Base-by-base conservation (phyloP, 2,113 vertebrate genomes). In the Calonectris borealis region DNA sequence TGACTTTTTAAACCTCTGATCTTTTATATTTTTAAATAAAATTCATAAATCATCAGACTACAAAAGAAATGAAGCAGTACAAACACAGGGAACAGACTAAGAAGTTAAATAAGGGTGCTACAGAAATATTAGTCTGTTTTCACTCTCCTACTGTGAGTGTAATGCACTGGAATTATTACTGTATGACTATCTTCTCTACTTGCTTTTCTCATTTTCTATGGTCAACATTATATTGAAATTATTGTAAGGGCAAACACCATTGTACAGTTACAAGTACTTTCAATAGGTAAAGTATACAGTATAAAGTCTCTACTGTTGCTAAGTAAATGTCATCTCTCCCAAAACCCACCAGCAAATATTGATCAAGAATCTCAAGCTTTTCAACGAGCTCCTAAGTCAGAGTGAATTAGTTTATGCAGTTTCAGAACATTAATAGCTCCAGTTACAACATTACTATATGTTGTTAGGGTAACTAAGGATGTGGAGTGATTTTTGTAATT, bases 121-220 rank as follows among this genome's bases (percentile, higher is more conserved):
- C 62, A 86, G 60, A 83, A 92, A 91, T 92, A 78, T 88, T 91
- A 88, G 55, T 88, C 31, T 82, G 71, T 60, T 72, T 96, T 96
- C 81, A 78, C 73, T 97, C 87, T 94, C 81, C 48, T 60, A 70
- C 58, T 90, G 44, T 87, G 58, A 81, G 42, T 91, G 25, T 51
- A 91, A 86, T 81, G 61, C 83, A 72, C 91, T 72, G 73, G 78
- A 91, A 96, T 96, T 92, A 85, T 90, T 86, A 86, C 75, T 95
- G 58, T 86, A 91, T 93, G 87, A 73, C 88, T 96, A 52, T 93
- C 81, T 86, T 68, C 83, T 89, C 90, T 88, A 93, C 90, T 96
- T 97, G 77, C 88, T 95, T 97, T 97, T 96, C 97, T 97, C 92
- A 98, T 97, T 97, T 98, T 89, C 96, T 83, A 95, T 86, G 62